Conservation (phyloP, 1,140 invertebrate genomes). For the Neomicropteryx cornuta region DNA sequence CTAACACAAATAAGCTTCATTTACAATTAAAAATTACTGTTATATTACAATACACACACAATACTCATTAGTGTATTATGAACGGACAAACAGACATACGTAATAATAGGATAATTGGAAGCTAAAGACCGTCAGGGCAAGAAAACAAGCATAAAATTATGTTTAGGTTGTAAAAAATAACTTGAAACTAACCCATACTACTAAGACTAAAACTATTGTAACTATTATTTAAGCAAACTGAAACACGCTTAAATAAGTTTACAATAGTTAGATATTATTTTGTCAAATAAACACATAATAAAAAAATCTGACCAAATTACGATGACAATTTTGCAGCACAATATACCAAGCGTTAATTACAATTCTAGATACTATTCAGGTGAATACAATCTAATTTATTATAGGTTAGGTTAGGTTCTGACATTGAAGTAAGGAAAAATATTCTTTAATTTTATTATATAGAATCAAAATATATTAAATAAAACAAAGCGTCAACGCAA, state of each 20-base stretch:
- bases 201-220: neutral
- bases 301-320: neutral
- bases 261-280: constrained; percentile 3
- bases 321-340: neutral
- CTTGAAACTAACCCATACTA: neutral
- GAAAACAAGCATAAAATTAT: neutral
- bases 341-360: neutral
- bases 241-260: constrained; percentile 6
- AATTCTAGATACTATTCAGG: neutral
- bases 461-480: too few relatives aligned
- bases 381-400: too few relatives aligned
- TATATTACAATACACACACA: too few relatives aligned
- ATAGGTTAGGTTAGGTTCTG: too few relatives aligned
- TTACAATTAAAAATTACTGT: too few relatives aligned
- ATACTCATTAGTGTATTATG: too few relatives aligned
- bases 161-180: constrained; percentile 1
- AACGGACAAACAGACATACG: too few relatives aligned
- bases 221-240: neutral
- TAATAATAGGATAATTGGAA: neutral
- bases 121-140: too few relatives aligned
- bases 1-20: too few relatives aligned
- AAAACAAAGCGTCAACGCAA: too few relatives aligned
- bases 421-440: too few relatives aligned
- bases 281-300: constrained; percentile 2
- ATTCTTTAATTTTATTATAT: too few relatives aligned